Base-by-base conservation (phyloP, 2,113 vertebrate species). In the Lepisosteus oculatus region DNA sequence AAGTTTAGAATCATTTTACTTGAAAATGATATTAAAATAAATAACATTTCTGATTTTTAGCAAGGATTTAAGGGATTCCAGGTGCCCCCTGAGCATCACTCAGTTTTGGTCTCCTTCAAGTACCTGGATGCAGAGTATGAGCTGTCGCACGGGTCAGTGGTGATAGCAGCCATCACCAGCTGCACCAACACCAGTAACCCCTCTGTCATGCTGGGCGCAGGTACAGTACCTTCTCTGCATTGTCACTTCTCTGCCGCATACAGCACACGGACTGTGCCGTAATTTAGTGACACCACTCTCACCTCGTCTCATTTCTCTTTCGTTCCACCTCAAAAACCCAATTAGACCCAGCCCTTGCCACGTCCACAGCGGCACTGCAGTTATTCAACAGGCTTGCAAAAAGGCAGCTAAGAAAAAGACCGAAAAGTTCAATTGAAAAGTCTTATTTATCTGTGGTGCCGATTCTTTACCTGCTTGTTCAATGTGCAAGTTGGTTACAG, bases 131-230 rank as follows among this genome's bases (percentile, higher is more conserved):
- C 43, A 0, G 89, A 95, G 55, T 98, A 94, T 0, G 81, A 84
- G 1, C 85, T 99, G 41, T 59, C 85, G 70, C 97, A 99, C 3
- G 97, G 97, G 45, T 96, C 96, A 0, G 96, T 99, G 72, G 97
- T 99, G 17, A 99, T 99, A 4, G 96, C 97, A 8, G 97, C 97
- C 59, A 98, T 99, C 79, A 99, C 97, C 11, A 99, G 97, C 90
- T 99, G 97, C 82, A 99, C 97, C 63, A 99, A 99, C 88, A 99
- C 97, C 74, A 99, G 97, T 84, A 99, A 99, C 74, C 97, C 97
- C 0, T 99, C 97, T 0, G 97, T 99, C 78, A 99, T 99, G 97
- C 76, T 99, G 0, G 97, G 96, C 78, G 97, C 97, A 68, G 97
- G 97, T 98, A 85, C 14, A 71, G 59, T 13, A 3, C 62, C 42